These are phyloP conservation scores for Echinometra lucunter DNA, from an alignment of 53 echinoderm and acorn worm genomes.

Conservation along the genomic window DNA sequence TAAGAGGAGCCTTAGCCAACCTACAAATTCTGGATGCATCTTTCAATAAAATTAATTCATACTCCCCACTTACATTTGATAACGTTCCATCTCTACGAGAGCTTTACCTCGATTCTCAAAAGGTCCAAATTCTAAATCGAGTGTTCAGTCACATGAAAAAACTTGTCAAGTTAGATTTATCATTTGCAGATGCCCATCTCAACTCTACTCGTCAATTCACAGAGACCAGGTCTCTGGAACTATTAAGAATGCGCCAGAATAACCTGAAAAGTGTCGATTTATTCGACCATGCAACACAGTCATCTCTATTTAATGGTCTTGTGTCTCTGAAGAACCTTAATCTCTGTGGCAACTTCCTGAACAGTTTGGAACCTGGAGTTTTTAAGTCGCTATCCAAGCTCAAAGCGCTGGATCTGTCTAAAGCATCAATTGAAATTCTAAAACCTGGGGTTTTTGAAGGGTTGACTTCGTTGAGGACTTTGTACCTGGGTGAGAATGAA, in stretches of 20 bases:
- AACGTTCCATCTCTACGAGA: neutral
- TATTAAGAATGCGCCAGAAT: neutral
- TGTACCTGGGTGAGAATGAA: neutral
- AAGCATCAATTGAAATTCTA: neutral
- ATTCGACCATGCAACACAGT: neutral
- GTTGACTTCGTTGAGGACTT: neutral
- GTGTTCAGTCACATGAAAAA: neutral
- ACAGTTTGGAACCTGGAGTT: neutral
- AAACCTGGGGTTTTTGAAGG: neutral
- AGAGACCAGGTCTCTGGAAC: neutral
- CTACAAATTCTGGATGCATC: neutral
- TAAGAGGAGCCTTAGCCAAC: neutral
- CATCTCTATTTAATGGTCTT: constrained; percentile 24
- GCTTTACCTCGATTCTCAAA: neutral
- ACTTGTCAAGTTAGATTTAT: neutral
- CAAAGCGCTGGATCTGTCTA: neutral
- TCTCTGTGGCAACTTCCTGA: neutral
- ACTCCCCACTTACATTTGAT: neutral
- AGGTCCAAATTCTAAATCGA: neutral
- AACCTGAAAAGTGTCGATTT: neutral
- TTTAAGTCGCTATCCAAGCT: neutral
- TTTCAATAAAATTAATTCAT: neutral
- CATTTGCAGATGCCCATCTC: neutral
- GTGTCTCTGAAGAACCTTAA: neutral
- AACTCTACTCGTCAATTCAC: neutral